phyloP scores from a whole-genome alignment of 2,888 invertebrate genomes.

The Eupithecia tripunctaria region DNA sequence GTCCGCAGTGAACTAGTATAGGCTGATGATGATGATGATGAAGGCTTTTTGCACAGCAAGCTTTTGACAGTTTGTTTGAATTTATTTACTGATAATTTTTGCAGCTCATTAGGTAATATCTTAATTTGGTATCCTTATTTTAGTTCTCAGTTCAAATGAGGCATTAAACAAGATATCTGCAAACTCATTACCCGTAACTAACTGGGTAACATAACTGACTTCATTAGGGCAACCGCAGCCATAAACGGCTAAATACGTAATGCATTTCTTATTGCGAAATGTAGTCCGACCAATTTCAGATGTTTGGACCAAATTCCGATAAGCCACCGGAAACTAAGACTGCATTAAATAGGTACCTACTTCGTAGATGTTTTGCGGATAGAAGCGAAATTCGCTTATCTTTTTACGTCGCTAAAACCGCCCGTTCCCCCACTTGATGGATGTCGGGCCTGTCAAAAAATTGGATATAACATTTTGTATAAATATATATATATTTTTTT shows the following conservation, averaged over 20 bases:
- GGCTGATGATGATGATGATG: no score
- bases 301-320: constrained; percentile 38
- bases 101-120: no score
- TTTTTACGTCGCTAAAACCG: neutral
- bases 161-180: neutral
- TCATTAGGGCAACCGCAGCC: constrained; percentile 40
- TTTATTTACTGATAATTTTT: no score
- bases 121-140: neutral
- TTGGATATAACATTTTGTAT: no score
- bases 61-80: no score
- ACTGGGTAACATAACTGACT: constrained; percentile 27
- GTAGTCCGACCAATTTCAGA: constrained; percentile 38
- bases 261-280: constrained; percentile 35
- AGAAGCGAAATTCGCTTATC: constrained; percentile 19
- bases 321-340: constrained; percentile 34
- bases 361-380: neutral
- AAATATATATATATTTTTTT: no score
- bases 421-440: no score
- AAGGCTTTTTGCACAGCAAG: no score
- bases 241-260: constrained; percentile 37
- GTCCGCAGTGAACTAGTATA: no score
- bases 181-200: constrained; percentile 28
- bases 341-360: constrained; percentile 1
- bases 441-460: no score
- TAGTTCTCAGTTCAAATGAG: neutral